These are phyloP conservation scores for Heliconius sara DNA, from an alignment of 2,888 invertebrate genomes.

Conservation along the genomic window DNA sequence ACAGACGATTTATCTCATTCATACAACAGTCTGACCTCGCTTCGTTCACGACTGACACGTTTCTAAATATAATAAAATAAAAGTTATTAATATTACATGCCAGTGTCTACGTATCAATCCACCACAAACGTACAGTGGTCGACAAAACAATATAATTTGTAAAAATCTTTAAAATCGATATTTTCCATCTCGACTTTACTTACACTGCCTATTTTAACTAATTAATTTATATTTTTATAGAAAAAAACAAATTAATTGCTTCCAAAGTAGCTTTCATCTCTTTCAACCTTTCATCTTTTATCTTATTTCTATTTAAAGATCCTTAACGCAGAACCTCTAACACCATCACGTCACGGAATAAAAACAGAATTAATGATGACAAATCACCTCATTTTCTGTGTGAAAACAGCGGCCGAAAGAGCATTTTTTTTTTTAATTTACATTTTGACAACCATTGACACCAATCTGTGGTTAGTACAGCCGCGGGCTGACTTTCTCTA, in stretches of 20 bases:
- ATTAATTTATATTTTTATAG: background rate
- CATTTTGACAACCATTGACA: conserved; percentile 59
- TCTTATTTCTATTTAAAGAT: conserved; percentile 26
- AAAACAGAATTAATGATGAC: conserved; percentile 40
- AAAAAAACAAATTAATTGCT: background rate
- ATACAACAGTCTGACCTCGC: conserved; percentile 42
- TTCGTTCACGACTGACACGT: conserved; percentile 36
- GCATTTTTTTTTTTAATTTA: conserved; percentile 42
- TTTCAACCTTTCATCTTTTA: conserved; percentile 10
- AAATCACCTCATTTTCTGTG: conserved; percentile 37
- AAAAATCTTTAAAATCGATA: background rate
- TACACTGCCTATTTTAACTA: background rate
- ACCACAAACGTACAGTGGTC: background rate
- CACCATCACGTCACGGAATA: conserved; percentile 22
- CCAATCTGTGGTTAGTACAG: conserved; percentile 55
- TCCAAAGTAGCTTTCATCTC: conserved; percentile 16
- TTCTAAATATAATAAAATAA: conserved; percentile 20
- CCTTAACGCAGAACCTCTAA: conserved; percentile 8
- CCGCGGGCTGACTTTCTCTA: conserved; percentile 72
- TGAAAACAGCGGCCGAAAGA: conserved; percentile 28
- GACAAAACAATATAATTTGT: background rate
- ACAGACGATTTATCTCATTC: conserved; percentile 39
- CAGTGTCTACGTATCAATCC: background rate
- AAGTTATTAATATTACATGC: conserved; percentile 21
- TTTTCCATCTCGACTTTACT: background rate